A percentile compares a stretch with the other conserved stretches of the same genome.
Conservation (phyloP, 2,797 vertebrate genomes). For the Peromyscus eremicus region DNA sequence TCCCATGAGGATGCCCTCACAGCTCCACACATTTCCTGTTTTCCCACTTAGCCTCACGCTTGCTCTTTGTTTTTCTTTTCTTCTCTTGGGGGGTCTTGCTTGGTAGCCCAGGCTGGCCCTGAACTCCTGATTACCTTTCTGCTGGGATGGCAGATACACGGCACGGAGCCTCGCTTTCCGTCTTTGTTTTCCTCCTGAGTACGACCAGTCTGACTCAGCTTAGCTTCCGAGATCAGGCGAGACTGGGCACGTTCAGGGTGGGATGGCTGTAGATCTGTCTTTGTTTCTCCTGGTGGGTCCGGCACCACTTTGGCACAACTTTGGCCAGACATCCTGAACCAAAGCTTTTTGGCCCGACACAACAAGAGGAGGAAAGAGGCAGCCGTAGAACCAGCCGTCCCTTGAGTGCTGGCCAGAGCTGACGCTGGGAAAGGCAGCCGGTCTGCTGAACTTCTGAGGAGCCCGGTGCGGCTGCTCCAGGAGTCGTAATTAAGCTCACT, state of each 20-base stretch:
- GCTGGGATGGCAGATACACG: too few species aligned
- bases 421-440: not conserved
- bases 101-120: not conserved
- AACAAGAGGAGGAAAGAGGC: not conserved
- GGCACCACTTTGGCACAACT: not conserved
- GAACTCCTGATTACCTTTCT: not conserved
- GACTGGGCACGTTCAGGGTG: fast-evolving
- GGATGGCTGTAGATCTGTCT: fast-evolving
- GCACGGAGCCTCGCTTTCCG: not conserved
- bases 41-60: not conserved
- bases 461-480: constrained; percentile 1
- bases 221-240: not conserved
- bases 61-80: not conserved
- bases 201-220: not conserved
- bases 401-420: not conserved
- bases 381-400: not conserved
- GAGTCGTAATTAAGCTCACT: constrained; percentile 71
- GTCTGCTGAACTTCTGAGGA: constrained; percentile 55
- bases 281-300: not conserved
- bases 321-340: not conserved
- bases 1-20: not conserved
- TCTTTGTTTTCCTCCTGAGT: not conserved
- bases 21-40: fast-evolving
- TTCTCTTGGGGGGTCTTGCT: not conserved
- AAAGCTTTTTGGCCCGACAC: not conserved